A percentile compares a stretch with the other conserved stretches of the same genome.
phyloP scores from a whole-genome alignment of 2,888 invertebrate species.

The Lycaena phlaeas region DNA sequence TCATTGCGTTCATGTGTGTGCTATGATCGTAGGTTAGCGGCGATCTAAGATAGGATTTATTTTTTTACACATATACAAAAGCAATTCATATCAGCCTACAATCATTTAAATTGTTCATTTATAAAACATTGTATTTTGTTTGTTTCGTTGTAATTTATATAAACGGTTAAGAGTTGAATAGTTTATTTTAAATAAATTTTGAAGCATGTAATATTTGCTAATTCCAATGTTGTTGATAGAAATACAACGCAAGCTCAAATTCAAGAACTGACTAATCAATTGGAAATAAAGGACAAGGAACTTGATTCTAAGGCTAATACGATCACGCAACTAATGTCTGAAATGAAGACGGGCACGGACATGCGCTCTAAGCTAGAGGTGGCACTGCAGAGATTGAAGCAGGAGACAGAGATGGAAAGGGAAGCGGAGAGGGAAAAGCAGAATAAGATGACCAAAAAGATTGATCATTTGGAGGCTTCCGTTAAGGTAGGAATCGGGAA shows the following conservation, averaged over 20 bases:
- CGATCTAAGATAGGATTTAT: too few relatives aligned
- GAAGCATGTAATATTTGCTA: too few relatives aligned
- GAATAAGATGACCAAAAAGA: slow-evolving; percentile 20
- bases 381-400: slow-evolving; percentile 23
- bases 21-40: too few relatives aligned
- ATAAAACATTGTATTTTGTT: too few relatives aligned
- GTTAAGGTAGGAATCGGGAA: slow-evolving; percentile 23
- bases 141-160: too few relatives aligned
- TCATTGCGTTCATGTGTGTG: too few relatives aligned
- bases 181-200: too few relatives aligned
- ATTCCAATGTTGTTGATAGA: background rate
- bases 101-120: too few relatives aligned
- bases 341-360: slow-evolving; percentile 29
- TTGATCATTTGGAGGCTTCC: slow-evolving; percentile 26
- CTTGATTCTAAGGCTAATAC: slow-evolving; percentile 27
- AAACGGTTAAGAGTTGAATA: too few relatives aligned
- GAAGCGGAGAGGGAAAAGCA: slow-evolving; percentile 25
- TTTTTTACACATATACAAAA: too few relatives aligned
- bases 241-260: background rate
- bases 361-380: slow-evolving; percentile 25
- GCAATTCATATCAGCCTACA: too few relatives aligned
- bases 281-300: slow-evolving; percentile 23
- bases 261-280: background rate
- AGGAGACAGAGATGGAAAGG: slow-evolving; percentile 25
- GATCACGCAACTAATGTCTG: slow-evolving; percentile 32